phyloP scores from a whole-genome alignment of 1,140 invertebrate genomes.

The Brachionus plicatilis region DNA sequence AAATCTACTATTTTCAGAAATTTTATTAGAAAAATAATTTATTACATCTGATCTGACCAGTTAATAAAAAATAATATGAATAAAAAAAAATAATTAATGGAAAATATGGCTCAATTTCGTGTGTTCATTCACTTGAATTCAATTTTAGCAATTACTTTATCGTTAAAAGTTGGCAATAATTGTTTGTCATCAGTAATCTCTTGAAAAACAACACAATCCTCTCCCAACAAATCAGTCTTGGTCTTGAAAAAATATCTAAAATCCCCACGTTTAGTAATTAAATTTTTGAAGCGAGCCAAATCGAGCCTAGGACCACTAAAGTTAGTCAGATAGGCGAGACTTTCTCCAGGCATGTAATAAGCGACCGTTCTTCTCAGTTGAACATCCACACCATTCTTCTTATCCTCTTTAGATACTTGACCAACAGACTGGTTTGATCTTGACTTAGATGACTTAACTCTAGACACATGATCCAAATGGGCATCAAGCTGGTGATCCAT shows the following conservation, averaged over 20 bases:
- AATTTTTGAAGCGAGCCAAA: neutral
- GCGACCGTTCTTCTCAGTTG: neutral
- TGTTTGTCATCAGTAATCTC: neutral
- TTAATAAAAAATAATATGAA: neutral
- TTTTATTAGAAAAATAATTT: neutral
- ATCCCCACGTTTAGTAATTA: neutral
- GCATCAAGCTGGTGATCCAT: neutral
- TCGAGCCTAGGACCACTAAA: neutral
- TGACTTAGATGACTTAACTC: neutral
- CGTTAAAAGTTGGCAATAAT: neutral
- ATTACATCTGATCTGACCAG: neutral
- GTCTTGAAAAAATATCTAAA: slow-evolving; percentile 39
- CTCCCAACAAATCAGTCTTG: neutral
- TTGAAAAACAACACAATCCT: slow-evolving; percentile 32
- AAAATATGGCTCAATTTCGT: neutral
- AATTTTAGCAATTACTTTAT: slow-evolving; percentile 31
- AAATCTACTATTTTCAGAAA: neutral
- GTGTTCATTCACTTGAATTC: neutral
- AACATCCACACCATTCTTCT: neutral
- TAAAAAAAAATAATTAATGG: neutral
- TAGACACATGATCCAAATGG: slow-evolving; percentile 9
- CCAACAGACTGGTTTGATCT: neutral
- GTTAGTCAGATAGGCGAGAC: neutral
- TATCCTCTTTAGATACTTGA: neutral
- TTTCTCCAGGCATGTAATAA: slow-evolving; percentile 32